phyloP scores from a whole-genome alignment of 2,888 invertebrate genomes.

The Acleris laterana region DNA sequence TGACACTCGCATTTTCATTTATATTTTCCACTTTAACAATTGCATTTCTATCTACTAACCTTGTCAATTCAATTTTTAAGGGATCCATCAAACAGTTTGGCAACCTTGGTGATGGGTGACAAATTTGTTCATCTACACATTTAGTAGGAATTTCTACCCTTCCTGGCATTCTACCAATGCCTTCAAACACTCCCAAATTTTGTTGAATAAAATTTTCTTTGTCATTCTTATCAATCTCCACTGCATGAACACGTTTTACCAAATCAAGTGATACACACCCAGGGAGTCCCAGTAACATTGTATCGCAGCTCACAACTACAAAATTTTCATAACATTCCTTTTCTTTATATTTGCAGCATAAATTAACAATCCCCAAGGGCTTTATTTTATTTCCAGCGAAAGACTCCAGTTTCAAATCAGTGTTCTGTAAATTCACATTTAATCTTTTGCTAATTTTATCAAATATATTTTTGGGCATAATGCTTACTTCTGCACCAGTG shows the following conservation, averaged over 20 bases:
- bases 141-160: conserved; percentile 12
- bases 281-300: conserved; percentile 1
- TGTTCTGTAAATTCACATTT: no score
- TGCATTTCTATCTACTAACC: conserved; percentile 30
- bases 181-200: conserved; percentile 1
- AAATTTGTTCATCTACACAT: conserved; percentile 22
- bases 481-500: no score
- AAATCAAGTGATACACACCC: conserved; percentile 1
- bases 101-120: conserved; percentile 22
- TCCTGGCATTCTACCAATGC: conserved; percentile 6
- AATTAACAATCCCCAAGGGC: neutral
- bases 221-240: neutral
- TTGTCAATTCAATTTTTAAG: conserved; percentile 26
- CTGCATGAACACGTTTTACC: conserved; percentile 4
- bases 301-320: neutral
- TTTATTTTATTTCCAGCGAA: conserved; percentile 2
- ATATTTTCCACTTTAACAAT: conserved; percentile 39
- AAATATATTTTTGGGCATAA: no score
- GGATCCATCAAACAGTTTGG: conserved; percentile 23
- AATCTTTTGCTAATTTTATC: no score
- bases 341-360: conserved; percentile 5
- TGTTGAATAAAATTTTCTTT: conserved; percentile 1
- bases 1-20: conserved; percentile 38
- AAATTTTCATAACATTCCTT: conserved; percentile 9
- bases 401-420: neutral